Evolutionary conservation across 2,888 invertebrate species (phyloP), one percentile per base, ranked within the genome.

Genomic region (Therioaphis trifolii): DNA sequence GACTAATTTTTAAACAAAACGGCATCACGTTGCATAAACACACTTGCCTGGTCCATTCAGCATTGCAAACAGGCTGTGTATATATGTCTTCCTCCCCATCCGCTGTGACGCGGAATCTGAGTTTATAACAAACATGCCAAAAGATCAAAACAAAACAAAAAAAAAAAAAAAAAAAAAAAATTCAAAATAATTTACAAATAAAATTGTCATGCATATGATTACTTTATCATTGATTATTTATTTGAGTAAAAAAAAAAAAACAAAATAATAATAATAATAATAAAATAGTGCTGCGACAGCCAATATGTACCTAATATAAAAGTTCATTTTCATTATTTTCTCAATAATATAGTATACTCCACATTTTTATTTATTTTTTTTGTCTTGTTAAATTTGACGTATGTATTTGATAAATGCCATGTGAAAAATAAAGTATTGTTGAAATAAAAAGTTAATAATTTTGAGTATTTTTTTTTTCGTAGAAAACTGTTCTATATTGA

Each of bases 1-100:
- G 68, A 55, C 40, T 40, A 27, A 68, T 43, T 40, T 21, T 24
- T 18, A 69, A 78, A 78, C 68, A 69, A 27, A 40, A 52, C 12
- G 18, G 24, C 18, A 78, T 24, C 15, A 46, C 46, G 27, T 71
- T 29, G 58, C 43, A 35, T 66, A 71, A 49, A 43, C 61, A 78
- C 71, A 90, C 92, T 92, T 92, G 92, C 92, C 92, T 91, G 88
- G 90, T 90, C 89, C 91, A 92, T 89, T 92, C 92, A 88, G 90
- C 91, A 88, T 91, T 92, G 92, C 92, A 92, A 89, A 91, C 91
- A 88, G 91, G 89, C 88, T 89, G 88, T 87, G 86, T 86, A 85
- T 89, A 85, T 84, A 85, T 35, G 46, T 82, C 85, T 79, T 85
- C 86, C 77, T 85, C 86, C 61, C 87, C 87, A 80, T 86, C 87